phyloP scores from a whole-genome alignment of 2,888 invertebrate genomes.

The Andrena praecox region DNA sequence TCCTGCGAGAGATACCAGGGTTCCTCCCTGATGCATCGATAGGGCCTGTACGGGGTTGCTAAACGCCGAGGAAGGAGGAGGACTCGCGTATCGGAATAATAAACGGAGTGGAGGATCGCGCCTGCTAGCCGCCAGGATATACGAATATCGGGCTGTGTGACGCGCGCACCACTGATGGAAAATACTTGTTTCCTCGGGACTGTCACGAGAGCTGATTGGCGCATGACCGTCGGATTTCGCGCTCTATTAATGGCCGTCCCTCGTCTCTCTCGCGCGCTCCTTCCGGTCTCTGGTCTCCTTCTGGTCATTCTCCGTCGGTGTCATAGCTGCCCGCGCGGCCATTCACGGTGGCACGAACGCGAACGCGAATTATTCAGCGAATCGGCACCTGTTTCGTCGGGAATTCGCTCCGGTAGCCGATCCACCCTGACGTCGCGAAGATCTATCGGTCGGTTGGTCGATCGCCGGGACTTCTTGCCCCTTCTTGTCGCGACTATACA shows the following conservation, averaged over 20 bases:
- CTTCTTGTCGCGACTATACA: slow-evolving; percentile 8
- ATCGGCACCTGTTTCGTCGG: not conserved
- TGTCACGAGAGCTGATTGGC: slow-evolving; percentile 81
- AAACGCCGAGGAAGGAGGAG: slow-evolving; percentile 44
- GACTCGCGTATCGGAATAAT: slow-evolving; percentile 51
- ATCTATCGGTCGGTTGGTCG: not conserved
- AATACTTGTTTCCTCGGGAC: slow-evolving; percentile 81
- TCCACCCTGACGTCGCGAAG: not conserved
- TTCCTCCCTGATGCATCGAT: slow-evolving; percentile 48
- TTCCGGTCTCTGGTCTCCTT: slow-evolving; percentile 11
- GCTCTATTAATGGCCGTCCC: slow-evolving; percentile 78
- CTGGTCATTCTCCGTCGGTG: slow-evolving; percentile 6
- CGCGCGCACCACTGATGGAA: slow-evolving; percentile 79
- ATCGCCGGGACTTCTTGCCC: not conserved
- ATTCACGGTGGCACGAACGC: slow-evolving; percentile 9
- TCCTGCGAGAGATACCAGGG: slow-evolving; percentile 43
- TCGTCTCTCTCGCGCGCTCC: slow-evolving; percentile 52
- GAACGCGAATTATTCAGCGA: slow-evolving; percentile 47
- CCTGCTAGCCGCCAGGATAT: slow-evolving; percentile 48
- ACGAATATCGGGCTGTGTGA: slow-evolving; percentile 56
- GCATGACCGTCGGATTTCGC: slow-evolving; percentile 72
- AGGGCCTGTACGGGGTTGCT: slow-evolving; percentile 40
- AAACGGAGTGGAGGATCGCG: slow-evolving; percentile 58
- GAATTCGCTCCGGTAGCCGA: not conserved
- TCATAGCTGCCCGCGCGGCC: not conserved